Evolutionary conservation across 2,888 invertebrate genomes (phyloP).

Genomic region (Adelognathus sp.): DNA sequence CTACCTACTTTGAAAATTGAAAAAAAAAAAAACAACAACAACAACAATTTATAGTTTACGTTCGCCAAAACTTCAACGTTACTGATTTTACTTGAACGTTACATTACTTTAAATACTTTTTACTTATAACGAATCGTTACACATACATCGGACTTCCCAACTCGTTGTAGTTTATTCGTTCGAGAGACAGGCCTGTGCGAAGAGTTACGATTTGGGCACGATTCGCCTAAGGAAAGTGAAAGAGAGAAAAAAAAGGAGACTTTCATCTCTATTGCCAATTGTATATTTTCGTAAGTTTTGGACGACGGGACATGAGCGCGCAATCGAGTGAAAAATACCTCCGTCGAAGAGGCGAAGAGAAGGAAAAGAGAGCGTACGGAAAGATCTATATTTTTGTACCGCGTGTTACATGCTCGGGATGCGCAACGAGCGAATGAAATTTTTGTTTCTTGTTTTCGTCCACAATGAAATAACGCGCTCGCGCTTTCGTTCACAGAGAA

Average conservation of each 20-base stretch:
- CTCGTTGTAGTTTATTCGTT: conserved; percentile 63
- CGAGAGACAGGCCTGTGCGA: conserved; percentile 71
- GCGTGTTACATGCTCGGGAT: conserved; percentile 46
- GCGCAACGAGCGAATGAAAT: conserved; percentile 30
- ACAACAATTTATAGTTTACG: conserved; percentile 77
- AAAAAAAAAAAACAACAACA: conserved; percentile 55
- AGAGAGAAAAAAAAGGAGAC: conserved; percentile 3
- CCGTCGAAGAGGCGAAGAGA: not conserved
- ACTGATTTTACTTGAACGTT: conserved; percentile 77
- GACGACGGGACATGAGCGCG: conserved; percentile 21
- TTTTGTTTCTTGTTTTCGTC: conserved; percentile 10
- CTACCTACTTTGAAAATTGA: conserved; percentile 76
- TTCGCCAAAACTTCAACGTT: conserved; percentile 78
- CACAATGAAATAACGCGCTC: conserved; percentile 13
- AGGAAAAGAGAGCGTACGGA: conserved; percentile 37
- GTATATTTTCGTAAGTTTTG: conserved; percentile 47
- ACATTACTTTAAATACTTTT: conserved; percentile 71
- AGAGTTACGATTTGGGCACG: conserved; percentile 64
- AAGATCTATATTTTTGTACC: conserved; percentile 57
- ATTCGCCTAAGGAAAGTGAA: conserved; percentile 17
- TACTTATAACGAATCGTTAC: conserved; percentile 72
- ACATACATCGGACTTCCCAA: conserved; percentile 67
- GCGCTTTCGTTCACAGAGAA: conserved; percentile 5
- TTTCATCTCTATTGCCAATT: no score
- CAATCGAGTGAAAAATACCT: conserved; percentile 15